Evolutionary conservation across 2,113 vertebrate genomes (phyloP).

Genomic region (Carassius gibelio): DNA sequence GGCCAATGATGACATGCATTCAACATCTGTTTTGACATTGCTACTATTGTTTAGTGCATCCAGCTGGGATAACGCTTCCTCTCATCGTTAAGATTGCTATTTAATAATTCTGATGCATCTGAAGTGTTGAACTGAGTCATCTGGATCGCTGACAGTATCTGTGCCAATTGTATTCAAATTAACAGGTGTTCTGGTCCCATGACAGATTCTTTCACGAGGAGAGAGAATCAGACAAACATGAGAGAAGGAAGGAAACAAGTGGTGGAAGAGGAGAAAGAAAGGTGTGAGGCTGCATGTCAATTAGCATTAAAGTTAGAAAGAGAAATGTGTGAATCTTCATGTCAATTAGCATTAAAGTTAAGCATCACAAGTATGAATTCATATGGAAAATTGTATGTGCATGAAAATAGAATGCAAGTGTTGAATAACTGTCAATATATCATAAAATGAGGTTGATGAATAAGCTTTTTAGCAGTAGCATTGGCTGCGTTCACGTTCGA

Average conservation of each 20-base stretch:
- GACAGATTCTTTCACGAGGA: constrained; percentile 15
- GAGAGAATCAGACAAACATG: neutral
- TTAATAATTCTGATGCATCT: constrained; percentile 29
- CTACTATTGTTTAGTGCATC: neutral
- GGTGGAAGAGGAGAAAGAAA: neutral
- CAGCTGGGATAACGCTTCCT: neutral
- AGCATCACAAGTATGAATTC: neutral
- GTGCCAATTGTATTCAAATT: constrained; percentile 64
- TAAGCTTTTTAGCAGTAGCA: constrained; percentile 1
- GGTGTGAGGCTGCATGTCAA: neutral
- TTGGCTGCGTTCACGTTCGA: neutral
- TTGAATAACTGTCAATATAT: neutral
- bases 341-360: neutral
- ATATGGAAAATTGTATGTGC: neutral
- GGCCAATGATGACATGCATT: neutral
- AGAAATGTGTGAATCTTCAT: neutral
- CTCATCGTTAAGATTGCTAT: constrained; percentile 14
- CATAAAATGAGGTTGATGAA: neutral
- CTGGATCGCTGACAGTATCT: constrained; percentile 54
- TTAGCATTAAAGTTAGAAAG: neutral
- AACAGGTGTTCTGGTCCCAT: constrained; percentile 62
- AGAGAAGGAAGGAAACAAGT: neutral
- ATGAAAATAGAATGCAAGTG: neutral
- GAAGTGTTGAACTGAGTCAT: constrained; percentile 55
- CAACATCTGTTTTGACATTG: constrained; percentile 19